These are phyloP conservation scores for Drosophila greeni DNA, from an alignment of 2,888 invertebrate species.

Conservation along the genomic window DNA sequence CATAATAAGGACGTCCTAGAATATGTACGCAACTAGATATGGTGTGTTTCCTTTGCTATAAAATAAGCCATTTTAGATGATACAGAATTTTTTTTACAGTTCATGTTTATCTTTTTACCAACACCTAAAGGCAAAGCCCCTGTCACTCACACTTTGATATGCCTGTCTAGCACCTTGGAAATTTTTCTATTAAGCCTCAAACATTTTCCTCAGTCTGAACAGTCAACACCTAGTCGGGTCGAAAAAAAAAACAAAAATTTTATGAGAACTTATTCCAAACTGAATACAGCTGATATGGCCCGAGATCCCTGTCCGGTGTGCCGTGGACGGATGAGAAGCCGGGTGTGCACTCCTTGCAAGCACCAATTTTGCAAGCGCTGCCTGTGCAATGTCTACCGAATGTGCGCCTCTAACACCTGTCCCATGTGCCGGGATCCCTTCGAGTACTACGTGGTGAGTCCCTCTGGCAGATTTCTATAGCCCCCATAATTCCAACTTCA, in stretches of 20 bases:
- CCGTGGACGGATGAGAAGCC: slow-evolving; percentile 35
- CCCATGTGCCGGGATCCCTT: slow-evolving; percentile 55
- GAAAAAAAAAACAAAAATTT: not conserved
- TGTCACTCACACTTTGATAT: not conserved
- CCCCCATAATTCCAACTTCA: not conserved
- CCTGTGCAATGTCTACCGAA: slow-evolving; percentile 37
- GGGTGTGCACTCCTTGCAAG: slow-evolving; percentile 49
- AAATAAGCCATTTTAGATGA: slow-evolving; percentile 1
- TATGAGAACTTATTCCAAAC: not conserved
- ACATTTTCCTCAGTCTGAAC: slow-evolving; percentile 17
- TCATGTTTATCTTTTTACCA: too few relatives aligned
- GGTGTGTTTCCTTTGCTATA: not conserved
- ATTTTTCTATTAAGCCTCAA: not conserved
- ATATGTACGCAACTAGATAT: slow-evolving; percentile 38
- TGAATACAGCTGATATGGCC: slow-evolving; percentile 26
- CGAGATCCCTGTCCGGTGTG: slow-evolving; percentile 49
- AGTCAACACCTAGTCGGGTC: not conserved
- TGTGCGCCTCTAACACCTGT: slow-evolving; percentile 43
- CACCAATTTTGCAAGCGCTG: slow-evolving; percentile 56
- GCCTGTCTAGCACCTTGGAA: not conserved
- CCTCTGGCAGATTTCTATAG: not conserved
- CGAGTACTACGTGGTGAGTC: slow-evolving; percentile 45
- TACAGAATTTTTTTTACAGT: too few relatives aligned
- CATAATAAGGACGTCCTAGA: slow-evolving; percentile 52
- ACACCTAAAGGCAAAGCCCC: not conserved